Percentiles rank a stretch among this genome's conserved stretches.
These are phyloP conservation scores for Orchestes rusci DNA, from an alignment of 2,888 invertebrate genomes.

Conservation along the genomic window DNA sequence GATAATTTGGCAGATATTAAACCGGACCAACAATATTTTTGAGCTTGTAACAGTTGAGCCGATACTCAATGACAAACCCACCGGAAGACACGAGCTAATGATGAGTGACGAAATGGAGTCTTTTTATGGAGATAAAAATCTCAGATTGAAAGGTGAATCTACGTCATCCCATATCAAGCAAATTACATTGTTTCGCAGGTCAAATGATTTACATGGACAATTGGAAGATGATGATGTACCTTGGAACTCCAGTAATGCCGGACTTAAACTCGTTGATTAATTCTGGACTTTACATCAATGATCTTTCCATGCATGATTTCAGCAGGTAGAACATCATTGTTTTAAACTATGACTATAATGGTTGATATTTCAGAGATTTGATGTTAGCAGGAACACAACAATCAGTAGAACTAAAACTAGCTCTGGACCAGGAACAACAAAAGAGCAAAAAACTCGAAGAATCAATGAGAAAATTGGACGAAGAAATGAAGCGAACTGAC, in stretches of 20 bases:
- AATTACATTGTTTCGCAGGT: conserved; percentile 50
- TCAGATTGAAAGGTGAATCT: conserved; percentile 67
- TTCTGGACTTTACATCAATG: conserved; percentile 93
- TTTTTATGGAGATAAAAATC: conserved; percentile 62
- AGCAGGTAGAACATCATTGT: conserved; percentile 60
- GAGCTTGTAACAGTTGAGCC: conserved; percentile 87
- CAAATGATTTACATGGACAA: conserved; percentile 99
- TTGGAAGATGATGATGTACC: conserved; percentile 96
- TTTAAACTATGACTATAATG: not conserved
- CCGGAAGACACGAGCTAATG: conserved; percentile 48
- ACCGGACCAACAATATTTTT: conserved; percentile 95
- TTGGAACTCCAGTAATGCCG: conserved; percentile 94
- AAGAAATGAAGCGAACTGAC: conserved; percentile 93
- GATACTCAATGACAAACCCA: conserved; percentile 61
- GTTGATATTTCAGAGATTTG: conserved; percentile 58
- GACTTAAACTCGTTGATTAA: conserved; percentile 87
- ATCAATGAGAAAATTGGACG: conserved; percentile 91
- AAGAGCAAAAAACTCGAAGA: conserved; percentile 95
- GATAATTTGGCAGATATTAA: conserved; percentile 79
- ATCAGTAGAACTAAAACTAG: conserved; percentile 90
- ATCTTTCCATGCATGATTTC: conserved; percentile 98
- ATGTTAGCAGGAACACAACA: conserved; percentile 97
- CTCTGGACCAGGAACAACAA: conserved; percentile 92
- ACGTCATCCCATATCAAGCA: not conserved
- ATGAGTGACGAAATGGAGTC: conserved; percentile 59